These are phyloP conservation scores for Liparis tanakae DNA, from an alignment of 2,797 vertebrate genomes.

Conservation along the genomic window DNA sequence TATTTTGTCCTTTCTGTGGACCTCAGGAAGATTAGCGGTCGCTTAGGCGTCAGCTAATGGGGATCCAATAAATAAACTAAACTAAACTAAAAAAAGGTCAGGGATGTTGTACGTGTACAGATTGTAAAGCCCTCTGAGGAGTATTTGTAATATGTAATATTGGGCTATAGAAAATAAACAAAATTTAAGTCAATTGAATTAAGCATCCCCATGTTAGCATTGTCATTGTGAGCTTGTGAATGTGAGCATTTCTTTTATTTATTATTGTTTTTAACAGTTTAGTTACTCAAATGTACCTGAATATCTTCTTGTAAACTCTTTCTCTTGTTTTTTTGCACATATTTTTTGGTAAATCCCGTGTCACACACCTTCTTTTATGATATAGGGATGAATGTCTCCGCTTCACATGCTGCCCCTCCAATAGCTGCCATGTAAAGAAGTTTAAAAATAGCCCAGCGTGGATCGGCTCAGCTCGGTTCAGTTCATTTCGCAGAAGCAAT, in stretches of 20 bases:
- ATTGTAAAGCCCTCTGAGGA: too few species aligned
- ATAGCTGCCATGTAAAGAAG: slow-evolving; percentile 63
- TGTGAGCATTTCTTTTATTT: neutral
- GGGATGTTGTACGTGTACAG: too few species aligned
- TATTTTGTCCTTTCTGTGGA: too few species aligned
- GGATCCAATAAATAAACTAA: too few species aligned
- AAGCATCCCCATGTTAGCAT: neutral
- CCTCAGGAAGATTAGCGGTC: too few species aligned
- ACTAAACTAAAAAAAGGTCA: too few species aligned
- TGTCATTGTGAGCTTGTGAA: too few species aligned
- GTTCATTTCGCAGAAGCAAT: slow-evolving; percentile 77
- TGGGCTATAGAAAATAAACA: too few species aligned
- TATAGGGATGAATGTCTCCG: slow-evolving; percentile 63
- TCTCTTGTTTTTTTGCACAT: neutral
- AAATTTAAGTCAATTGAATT: too few species aligned
- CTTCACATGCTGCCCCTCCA: slow-evolving; percentile 69
- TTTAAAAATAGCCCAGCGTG: slow-evolving; percentile 78
- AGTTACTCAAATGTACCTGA: neutral
- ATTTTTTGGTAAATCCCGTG: slow-evolving; percentile 23
- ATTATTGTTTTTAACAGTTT: neutral
- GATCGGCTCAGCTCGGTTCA: slow-evolving; percentile 71
- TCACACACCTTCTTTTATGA: slow-evolving; percentile 51
- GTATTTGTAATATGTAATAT: too few species aligned
- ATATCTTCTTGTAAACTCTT: neutral
- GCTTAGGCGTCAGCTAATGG: too few species aligned